These are phyloP conservation scores for Calonectris borealis DNA, from an alignment of 2,113 vertebrate genomes.

Conservation along the genomic window DNA sequence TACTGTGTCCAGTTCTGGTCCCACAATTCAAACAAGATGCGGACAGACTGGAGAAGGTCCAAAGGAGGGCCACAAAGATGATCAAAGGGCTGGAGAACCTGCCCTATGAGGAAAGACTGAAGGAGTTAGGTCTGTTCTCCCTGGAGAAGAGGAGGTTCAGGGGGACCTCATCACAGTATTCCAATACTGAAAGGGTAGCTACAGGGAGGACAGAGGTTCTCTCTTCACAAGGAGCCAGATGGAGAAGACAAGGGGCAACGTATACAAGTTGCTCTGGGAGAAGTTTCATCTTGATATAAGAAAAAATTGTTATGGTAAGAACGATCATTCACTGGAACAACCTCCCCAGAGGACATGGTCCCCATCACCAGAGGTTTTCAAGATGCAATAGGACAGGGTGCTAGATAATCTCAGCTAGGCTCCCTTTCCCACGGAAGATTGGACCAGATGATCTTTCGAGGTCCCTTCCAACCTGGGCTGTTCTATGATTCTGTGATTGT, in stretches of 20 bases:
- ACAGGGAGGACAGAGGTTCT: neutral
- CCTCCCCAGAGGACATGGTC: neutral
- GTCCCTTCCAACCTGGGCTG: neutral
- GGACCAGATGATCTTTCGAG: neutral
- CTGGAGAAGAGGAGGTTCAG: neutral
- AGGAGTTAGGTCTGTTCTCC: neutral
- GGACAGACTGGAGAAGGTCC: neutral
- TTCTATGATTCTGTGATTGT: neutral
- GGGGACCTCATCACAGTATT: neutral
- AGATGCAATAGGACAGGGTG: neutral
- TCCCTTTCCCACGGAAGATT: neutral
- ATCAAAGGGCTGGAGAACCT: neutral
- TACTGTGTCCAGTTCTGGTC: neutral
- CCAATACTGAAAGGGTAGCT: neutral
- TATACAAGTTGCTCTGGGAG: neutral
- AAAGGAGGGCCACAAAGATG: neutral
- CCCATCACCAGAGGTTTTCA: neutral
- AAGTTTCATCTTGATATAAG: neutral
- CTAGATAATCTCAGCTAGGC: neutral
- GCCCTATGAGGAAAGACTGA: neutral
- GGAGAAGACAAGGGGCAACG: neutral
- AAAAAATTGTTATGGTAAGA: neutral
- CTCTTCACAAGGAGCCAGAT: neutral
- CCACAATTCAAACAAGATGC: neutral
- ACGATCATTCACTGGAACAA: neutral